Percentiles rank a stretch among this genome's conserved stretches.
These are phyloP conservation scores for Hystrix brachyura DNA, from an alignment of 2,113 vertebrate species.

Conservation along the genomic window DNA sequence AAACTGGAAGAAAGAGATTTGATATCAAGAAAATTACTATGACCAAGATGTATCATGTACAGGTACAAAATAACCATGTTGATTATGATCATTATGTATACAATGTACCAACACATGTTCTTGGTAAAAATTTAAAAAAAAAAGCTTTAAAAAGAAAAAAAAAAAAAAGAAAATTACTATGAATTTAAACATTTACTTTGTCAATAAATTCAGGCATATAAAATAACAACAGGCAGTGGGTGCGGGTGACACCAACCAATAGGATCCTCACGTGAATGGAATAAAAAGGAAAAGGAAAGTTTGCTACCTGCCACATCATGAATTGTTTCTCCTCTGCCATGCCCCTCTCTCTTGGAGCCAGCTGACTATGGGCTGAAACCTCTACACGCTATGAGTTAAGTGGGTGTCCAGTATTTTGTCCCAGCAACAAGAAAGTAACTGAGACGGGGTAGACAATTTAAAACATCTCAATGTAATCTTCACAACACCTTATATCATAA, in stretches of 20 bases:
- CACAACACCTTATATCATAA: background rate
- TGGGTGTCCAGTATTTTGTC: background rate
- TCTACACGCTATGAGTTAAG: background rate
- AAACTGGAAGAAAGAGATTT: background rate
- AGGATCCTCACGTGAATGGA: background rate
- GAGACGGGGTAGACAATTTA: background rate
- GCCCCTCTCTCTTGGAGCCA: background rate
- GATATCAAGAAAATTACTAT: background rate
- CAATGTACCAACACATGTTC: too few relatives aligned
- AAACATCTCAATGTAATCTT: background rate
- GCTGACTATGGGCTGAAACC: background rate
- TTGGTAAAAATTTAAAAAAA: too few relatives aligned
- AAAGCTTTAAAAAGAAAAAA: too few relatives aligned
- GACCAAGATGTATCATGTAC: background rate
- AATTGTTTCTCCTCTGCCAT: background rate
- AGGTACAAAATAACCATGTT: too few relatives aligned
- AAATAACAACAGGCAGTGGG: background rate
- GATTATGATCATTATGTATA: too few relatives aligned
- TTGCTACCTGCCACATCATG: background rate
- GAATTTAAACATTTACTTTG: slow-evolving; percentile 21
- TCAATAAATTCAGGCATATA: background rate
- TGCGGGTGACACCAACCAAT: background rate
- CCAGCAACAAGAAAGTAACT: background rate
- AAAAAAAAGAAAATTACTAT: background rate
- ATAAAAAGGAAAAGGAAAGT: background rate